A percentile compares a stretch with the other conserved stretches of the same genome.
These are phyloP conservation scores for Molossus alvarezi DNA, from an alignment of 2,797 vertebrate species.

Conservation along the genomic window DNA sequence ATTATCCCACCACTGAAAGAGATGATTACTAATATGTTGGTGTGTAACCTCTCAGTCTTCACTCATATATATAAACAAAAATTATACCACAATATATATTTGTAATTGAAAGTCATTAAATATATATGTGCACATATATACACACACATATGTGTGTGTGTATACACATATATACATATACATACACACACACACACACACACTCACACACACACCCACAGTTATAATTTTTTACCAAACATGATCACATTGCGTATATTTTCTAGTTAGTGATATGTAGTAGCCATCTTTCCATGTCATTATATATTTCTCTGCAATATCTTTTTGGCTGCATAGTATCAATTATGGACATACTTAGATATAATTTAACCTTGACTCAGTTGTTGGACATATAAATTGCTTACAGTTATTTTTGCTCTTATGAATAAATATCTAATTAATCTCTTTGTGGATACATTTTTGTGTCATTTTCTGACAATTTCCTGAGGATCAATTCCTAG, in stretches of 20 bases:
- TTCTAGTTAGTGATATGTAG: slow-evolving; percentile 32
- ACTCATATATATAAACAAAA: background rate
- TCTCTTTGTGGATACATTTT: background rate
- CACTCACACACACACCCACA: background rate
- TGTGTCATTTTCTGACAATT: slow-evolving; percentile 25
- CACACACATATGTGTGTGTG: background rate
- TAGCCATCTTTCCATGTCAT: background rate
- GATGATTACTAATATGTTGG: background rate
- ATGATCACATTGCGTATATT: background rate
- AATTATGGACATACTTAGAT: background rate
- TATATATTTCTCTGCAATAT: background rate
- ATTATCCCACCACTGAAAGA: background rate
- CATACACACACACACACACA: background rate
- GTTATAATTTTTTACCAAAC: background rate
- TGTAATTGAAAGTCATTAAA: background rate
- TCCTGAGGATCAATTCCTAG: background rate
- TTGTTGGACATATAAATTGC: background rate
- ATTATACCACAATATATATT: background rate
- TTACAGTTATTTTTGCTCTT: slow-evolving; percentile 23
- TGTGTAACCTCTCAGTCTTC: background rate
- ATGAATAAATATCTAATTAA: slow-evolving; percentile 43
- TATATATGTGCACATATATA: background rate
- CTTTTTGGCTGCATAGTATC: background rate
- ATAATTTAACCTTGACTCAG: background rate
- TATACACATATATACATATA: too few relatives aligned